Evolutionary conservation across 2,113 vertebrate genomes (phyloP).

Genomic region (Ramphastos sulfuratus): DNA sequence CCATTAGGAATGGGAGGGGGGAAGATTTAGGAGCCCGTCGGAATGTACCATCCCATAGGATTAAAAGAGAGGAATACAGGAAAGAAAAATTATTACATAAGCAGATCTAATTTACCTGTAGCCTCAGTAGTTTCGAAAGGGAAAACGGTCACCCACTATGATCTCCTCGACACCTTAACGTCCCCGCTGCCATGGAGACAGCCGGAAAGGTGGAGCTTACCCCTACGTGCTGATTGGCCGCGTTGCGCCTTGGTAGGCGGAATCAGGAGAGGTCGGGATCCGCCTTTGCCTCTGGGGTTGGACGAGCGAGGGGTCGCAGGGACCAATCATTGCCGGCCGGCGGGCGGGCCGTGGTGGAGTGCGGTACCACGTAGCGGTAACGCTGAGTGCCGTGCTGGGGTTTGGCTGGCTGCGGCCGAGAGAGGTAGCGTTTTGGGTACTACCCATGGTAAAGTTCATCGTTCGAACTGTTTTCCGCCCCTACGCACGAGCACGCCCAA

Average conservation of each 20-base stretch:
- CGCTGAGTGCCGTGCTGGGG: not conserved
- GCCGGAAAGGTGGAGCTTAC: not conserved
- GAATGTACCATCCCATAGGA: not conserved
- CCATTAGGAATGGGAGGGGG: not conserved
- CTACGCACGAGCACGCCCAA: accelerated
- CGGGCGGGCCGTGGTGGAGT: not conserved
- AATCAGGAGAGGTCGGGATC: not conserved
- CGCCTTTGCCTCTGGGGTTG: not conserved
- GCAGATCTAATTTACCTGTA: not conserved
- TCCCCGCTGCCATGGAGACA: not conserved
- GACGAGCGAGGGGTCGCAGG: not conserved
- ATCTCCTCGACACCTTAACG: not conserved
- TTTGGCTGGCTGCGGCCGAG: no score
- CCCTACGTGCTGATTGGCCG: accelerated
- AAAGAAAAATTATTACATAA: not conserved
- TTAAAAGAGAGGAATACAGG: accelerated
- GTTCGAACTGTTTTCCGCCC: no score
- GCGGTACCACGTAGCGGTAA: accelerated
- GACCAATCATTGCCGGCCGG: not conserved
- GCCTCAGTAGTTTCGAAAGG: not conserved
- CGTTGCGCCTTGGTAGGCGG: not conserved
- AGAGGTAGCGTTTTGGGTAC: accelerated
- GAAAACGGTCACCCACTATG: not conserved
- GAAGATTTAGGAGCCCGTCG: no score
- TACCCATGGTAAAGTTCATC: accelerated